A percentile compares a stretch with the other conserved stretches of the same genome.
These are phyloP conservation scores for Eciton burchellii DNA, from an alignment of 1,140 invertebrate genomes.

Conservation along the genomic window DNA sequence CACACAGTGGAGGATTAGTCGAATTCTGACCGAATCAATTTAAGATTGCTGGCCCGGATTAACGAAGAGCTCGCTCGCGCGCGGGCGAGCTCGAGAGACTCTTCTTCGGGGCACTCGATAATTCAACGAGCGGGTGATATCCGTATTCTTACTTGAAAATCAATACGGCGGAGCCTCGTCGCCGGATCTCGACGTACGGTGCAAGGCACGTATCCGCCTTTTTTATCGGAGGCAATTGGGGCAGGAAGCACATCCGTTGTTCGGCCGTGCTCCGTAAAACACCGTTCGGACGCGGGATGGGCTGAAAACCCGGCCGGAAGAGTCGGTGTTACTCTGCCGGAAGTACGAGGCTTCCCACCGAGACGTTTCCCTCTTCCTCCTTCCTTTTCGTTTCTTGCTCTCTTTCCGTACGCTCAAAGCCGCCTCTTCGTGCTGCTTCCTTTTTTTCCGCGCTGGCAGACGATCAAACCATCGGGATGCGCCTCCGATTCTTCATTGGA, in stretches of 20 bases:
- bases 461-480: constrained; percentile 14
- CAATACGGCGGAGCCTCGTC: constrained; percentile 35
- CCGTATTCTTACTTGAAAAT: constrained; percentile 55
- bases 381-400: background rate
- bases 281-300: background rate
- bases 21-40: constrained; percentile 9
- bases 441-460: constrained; percentile 26
- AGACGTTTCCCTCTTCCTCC: background rate
- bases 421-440: background rate
- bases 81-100: constrained; percentile 17
- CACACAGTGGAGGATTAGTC: background rate
- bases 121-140: constrained; percentile 49
- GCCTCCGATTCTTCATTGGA: constrained; percentile 19
- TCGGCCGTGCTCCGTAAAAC: constrained; percentile 23
- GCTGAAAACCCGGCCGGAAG: background rate
- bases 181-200: background rate
- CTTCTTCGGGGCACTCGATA: constrained; percentile 48
- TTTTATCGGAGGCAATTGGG: constrained; percentile 40
- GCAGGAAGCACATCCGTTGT: constrained; percentile 41
- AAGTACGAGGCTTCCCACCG: constrained; percentile 8
- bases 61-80: background rate
- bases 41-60: background rate
- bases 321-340: constrained; percentile 17
- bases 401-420: background rate
- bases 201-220: constrained; percentile 33